Base-by-base conservation (phyloP, 2,888 invertebrate species). In the Drosophila hamatofila region DNA sequence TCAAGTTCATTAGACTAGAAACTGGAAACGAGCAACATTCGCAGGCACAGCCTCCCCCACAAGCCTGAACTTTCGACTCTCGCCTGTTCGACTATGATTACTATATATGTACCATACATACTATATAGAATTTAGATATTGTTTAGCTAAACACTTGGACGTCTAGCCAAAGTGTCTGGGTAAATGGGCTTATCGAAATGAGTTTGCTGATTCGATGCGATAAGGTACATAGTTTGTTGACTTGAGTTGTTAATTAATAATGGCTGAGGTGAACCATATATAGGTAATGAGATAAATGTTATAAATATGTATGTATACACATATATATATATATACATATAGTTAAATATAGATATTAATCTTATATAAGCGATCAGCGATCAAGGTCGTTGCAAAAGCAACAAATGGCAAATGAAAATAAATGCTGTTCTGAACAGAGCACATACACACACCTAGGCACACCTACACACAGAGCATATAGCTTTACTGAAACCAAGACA, bases 1-100 rank as follows among this genome's bases (percentile, higher is more conserved):
- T 83, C 86, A 86, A 83, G 86, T 81, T 86, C 85, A 82, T 75
- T 82, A 85, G 72, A 37, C 58, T 21, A 42, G 25, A 41, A 41
- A n/a, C 51, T 52, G 23, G 52, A 23, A 35, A 2, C 55, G 44
- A 56, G 63, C 27, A 49, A 12, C 49, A 33, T 30, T 44, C 14
- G 23, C 18, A n/a, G 12, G 30, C 23, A 30, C 52, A 62, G 55
- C 44, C 41, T 61, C 46, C 48, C 44, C 46, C 18, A n/a, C 16
- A 42, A 60, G 57, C 21, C 25, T 77, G 80, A 77, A 82, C 85
- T 82, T 82, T 84, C 68, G 78, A 80, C 77, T 80, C 18, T 16
- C 16, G 30, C 8, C 25, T 37, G 9, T 37, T 52, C 7, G 54
- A 37, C 25, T 42, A 21, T 46, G 25, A 41, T 35, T 46, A 16